Percentiles rank a stretch among this genome's conserved stretches.
Evolutionary conservation across 2,888 invertebrate species (phyloP).

Genomic region (Andrena flavipes): DNA sequence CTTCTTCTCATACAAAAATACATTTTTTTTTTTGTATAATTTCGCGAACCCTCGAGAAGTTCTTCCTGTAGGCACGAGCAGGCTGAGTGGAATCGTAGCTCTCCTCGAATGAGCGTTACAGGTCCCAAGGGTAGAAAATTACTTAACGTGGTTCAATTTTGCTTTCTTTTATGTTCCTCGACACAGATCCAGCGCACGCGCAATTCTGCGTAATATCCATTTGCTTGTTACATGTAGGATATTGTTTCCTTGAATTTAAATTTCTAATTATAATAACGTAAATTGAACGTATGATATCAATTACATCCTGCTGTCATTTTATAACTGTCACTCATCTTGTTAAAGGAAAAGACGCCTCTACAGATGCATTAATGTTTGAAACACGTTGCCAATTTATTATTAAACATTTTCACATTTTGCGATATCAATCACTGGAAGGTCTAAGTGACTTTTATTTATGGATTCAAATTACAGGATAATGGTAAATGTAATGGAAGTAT

Average conservation of each 20-base stretch:
- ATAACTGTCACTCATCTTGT: too few relatives aligned
- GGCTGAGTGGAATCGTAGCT: not conserved
- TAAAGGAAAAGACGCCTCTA: too few relatives aligned
- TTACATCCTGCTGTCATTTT: too few relatives aligned
- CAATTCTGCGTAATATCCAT: not conserved
- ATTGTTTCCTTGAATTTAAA: not conserved
- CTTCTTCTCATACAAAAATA: constrained; percentile 13
- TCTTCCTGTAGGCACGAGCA: not conserved
- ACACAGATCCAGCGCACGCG: not conserved
- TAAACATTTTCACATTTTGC: too few relatives aligned
- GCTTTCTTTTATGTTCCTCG: not conserved
- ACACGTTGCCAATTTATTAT: too few relatives aligned
- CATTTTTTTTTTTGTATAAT: constrained; percentile 48
- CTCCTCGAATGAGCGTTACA: not conserved
- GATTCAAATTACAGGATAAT: too few relatives aligned
- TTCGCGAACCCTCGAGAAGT: constrained; percentile 4
- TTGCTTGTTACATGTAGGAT: not conserved
- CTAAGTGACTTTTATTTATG: too few relatives aligned
- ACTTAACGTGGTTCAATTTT: not conserved
- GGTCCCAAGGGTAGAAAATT: not conserved
- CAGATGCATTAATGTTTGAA: too few relatives aligned
- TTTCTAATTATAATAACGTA: not conserved
- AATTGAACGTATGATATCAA: not conserved
- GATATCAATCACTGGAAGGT: too few relatives aligned
- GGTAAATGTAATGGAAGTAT: too few relatives aligned